These are phyloP conservation scores for Antheraea assamensis DNA, from an alignment of 2,888 invertebrate species.

Conservation along the genomic window DNA sequence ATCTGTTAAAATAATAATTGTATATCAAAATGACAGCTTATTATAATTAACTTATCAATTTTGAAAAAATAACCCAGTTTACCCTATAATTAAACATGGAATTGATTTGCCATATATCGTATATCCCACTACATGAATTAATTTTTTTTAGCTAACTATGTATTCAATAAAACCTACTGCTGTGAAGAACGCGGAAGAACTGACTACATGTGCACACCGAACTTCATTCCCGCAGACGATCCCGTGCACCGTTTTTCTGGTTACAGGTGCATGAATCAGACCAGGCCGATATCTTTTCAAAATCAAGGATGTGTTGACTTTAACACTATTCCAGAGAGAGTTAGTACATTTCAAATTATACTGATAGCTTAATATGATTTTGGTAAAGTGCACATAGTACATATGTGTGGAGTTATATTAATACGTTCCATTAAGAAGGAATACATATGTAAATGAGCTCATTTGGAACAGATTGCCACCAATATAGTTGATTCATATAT, in stretches of 20 bases:
- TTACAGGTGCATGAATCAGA: constrained; percentile 44
- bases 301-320: constrained; percentile 38
- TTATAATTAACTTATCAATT: no score
- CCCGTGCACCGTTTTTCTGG: constrained; percentile 41
- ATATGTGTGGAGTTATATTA: no score
- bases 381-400: neutral
- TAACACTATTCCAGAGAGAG: constrained; percentile 37
- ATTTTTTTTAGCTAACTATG: constrained; percentile 37
- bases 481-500: no score
- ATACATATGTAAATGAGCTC: no score
- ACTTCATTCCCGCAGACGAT: constrained; percentile 39
- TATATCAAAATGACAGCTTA: no score
- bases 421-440: no score
- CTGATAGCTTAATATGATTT: neutral
- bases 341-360: constrained; percentile 25
- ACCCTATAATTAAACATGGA: neutral
- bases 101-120: neutral
- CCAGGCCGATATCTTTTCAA: constrained; percentile 44
- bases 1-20: no score
- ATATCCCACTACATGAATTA: neutral
- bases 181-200: constrained; percentile 36
- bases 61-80: no score
- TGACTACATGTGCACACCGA: constrained; percentile 37
- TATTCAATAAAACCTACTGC: constrained; percentile 37
- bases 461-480: no score